A percentile compares a stretch with the other conserved stretches of the same genome.
Conservation (phyloP, 2,888 invertebrate genomes). For the Lepidocyrtinus sp. region DNA sequence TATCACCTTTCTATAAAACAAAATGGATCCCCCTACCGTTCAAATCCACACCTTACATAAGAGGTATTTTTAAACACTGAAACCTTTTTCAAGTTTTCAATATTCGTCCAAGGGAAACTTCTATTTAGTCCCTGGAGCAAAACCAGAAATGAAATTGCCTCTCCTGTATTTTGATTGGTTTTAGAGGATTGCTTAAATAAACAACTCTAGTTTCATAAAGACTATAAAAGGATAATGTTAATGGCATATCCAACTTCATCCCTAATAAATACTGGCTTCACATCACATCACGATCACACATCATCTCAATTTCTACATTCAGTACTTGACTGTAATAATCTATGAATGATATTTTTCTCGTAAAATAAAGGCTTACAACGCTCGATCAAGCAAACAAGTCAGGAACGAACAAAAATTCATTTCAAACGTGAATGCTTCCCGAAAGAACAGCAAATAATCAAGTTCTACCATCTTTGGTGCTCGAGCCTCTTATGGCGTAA, state of each 20-base stretch:
- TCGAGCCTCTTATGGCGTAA: too few species aligned
- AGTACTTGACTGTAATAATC: neutral
- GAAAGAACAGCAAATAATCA: too few species aligned
- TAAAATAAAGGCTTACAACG: neutral
- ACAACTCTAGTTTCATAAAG: neutral
- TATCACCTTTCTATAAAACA: neutral
- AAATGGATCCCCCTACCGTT: neutral
- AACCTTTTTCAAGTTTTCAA: neutral
- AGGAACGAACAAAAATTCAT: too few species aligned
- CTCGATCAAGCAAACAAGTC: neutral
- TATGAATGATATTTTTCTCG: neutral
- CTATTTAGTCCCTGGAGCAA: neutral
- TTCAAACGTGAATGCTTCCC: too few species aligned
- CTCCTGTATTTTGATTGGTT: neutral
- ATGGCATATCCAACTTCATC: neutral
- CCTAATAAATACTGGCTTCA: too few species aligned
- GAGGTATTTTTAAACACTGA: neutral
- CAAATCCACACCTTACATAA: neutral
- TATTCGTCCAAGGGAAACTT: neutral
- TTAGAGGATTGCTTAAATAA: neutral
- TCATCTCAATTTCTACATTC: too few species aligned
- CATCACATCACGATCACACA: too few species aligned
- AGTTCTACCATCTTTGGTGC: too few species aligned
- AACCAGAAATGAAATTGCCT: neutral
- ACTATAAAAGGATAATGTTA: neutral